Percentiles rank a stretch among this genome's conserved stretches.
Evolutionary conservation across 2,113 vertebrate species (phyloP).

Genomic region (Pao palembangensis): DNA sequence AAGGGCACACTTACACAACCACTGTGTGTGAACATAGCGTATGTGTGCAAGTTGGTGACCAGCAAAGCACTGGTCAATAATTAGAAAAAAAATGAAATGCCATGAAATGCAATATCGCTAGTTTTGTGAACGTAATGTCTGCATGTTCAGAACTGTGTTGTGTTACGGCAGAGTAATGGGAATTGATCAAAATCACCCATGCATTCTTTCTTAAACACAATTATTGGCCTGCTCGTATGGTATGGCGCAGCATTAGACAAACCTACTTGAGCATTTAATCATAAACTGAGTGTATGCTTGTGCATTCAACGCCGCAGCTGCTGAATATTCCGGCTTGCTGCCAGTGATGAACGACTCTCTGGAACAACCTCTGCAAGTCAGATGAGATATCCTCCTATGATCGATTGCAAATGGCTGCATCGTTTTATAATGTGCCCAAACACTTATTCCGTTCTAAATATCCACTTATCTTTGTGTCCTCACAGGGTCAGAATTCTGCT

Average conservation of each 20-base stretch:
- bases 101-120: too few relatives aligned
- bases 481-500: constrained; percentile 95
- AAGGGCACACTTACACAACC: constrained; percentile 60
- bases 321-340: constrained; percentile 9
- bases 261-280: constrained; percentile 27
- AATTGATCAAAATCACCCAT: too few relatives aligned
- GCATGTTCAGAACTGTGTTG: too few relatives aligned
- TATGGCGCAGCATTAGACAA: background rate
- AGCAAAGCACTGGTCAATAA: background rate
- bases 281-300: constrained; percentile 11
- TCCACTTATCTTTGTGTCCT: constrained; percentile 6
- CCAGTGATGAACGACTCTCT: constrained; percentile 53
- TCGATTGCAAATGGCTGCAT: constrained; percentile 34
- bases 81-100: constrained; percentile 11
- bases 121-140: too few relatives aligned
- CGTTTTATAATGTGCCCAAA: constrained; percentile 25
- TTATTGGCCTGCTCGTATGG: background rate
- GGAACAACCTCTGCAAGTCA: constrained; percentile 56
- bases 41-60: background rate
- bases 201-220: constrained; percentile 4
- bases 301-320: constrained; percentile 12
- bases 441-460: constrained; percentile 20
- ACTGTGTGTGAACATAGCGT: constrained; percentile 16
- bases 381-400: constrained; percentile 48
- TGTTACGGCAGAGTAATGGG: too few relatives aligned